Evolutionary conservation across 2,113 vertebrate species (phyloP), one percentile per base, ranked within the genome.

Genomic region (Hemibates koningsi): DNA sequence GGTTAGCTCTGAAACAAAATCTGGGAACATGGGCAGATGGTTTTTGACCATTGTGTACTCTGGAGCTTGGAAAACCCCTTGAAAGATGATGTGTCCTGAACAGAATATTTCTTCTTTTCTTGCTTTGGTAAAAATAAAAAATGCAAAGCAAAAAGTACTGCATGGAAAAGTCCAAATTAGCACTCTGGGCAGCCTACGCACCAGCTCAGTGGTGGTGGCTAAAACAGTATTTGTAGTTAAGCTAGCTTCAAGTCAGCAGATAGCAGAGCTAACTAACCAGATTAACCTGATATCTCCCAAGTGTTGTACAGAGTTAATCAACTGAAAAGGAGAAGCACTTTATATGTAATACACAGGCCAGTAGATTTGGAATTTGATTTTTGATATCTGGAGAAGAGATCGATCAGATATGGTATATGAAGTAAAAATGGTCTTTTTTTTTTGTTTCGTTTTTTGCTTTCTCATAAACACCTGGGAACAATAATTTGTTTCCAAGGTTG

Each of bases 391-490:
- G 19, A 68, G 34, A 21, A 38, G 63, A 68, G 6, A 27, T 48
- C 3, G 0, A 45, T 45, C 41, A 45, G 38, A 45, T 24, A 27
- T 45, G 38, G 38, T 45, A 17, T 45, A 24, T 36, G 81, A 82
- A 85, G 66, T 36, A 85, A 14, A 21, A 80, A 29, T 66, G 1
- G 45, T 57, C 14, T n/a, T 36, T 11, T n/a, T 17, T 6, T 38
- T n/a, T 36, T 66, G 9, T 66, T n/a, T 36, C 0, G 2, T 63
- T 66, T 38, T 83, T 19, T 79, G 57, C 14, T 29, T 43, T 73
- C 66, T 78, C 59, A 9, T 81, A 27, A 61, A 68, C 82, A 86
- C 81, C 91, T 91, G 86, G 10, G 86, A 21, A 87, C 81, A 83
- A 36, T 9, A 76, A 43, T 81, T 82, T 53, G 57, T 85, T 82